phyloP scores from a whole-genome alignment of 2,113 vertebrate species.

The Rhegmatorhina hoffmannsi region DNA sequence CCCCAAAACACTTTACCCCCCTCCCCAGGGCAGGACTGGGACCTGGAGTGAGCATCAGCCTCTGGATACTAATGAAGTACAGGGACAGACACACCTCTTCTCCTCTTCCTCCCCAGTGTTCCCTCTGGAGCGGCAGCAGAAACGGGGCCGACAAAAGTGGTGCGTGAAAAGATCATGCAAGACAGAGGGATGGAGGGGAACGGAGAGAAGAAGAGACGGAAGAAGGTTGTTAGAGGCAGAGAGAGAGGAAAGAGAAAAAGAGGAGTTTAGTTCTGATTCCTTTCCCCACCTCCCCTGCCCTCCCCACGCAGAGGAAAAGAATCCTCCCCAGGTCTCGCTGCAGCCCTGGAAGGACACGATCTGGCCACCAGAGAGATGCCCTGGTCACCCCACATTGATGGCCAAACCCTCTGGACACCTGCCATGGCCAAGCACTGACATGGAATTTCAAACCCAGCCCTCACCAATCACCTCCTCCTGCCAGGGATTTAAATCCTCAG shows the following conservation, averaged over 20 bases:
- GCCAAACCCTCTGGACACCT: not conserved
- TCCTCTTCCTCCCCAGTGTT: constrained; percentile 91
- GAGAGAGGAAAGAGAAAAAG: constrained; percentile 34
- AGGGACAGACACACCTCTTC: constrained; percentile 88
- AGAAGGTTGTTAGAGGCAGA: constrained; percentile 52
- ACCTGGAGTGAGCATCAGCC: not conserved
- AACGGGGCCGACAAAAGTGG: constrained; percentile 86
- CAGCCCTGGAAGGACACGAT: not conserved
- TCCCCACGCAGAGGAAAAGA: not conserved
- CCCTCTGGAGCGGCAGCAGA: constrained; percentile 91
- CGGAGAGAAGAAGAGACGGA: constrained; percentile 50
- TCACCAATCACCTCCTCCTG: not conserved
- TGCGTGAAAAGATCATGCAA: constrained; percentile 82
- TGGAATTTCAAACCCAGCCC: not conserved
- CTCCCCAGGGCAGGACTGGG: constrained; percentile 2
- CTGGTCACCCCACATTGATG: not conserved
- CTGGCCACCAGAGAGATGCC: not conserved
- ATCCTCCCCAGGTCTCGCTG: not conserved
- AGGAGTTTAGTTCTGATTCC: constrained; percentile 45
- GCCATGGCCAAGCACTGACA: fast-evolving
- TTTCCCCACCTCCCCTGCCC: not conserved
- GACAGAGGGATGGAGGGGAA: constrained; percentile 66
- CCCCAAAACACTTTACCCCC: not conserved
- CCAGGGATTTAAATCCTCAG: not conserved
- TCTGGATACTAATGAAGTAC: constrained; percentile 11